Conservation (phyloP, 2,888 invertebrate genomes). For the Tillus elongatus region DNA sequence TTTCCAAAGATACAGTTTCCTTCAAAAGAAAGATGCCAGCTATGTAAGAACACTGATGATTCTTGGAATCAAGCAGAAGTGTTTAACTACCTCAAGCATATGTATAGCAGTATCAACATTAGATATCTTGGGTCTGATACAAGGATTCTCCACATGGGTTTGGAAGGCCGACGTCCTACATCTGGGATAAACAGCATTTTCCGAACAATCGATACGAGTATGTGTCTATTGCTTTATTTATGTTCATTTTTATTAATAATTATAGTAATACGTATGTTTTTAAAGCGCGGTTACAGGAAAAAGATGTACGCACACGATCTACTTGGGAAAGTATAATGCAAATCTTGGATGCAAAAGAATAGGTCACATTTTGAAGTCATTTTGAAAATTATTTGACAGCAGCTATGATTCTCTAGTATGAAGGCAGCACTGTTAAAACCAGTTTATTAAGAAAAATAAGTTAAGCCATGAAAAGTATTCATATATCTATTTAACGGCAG, state of each 20-base stretch:
- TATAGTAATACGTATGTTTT: constrained; percentile 54
- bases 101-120: constrained; percentile 45
- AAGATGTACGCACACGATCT: constrained; percentile 62
- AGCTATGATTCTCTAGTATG: too few relatives aligned
- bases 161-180: constrained; percentile 19
- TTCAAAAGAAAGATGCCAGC: constrained; percentile 52
- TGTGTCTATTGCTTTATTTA: constrained; percentile 36
- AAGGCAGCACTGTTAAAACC: too few relatives aligned
- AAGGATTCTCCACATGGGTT: constrained; percentile 32
- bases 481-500: too few relatives aligned
- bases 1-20: constrained; percentile 90
- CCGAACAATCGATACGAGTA: constrained; percentile 36
- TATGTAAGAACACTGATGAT: constrained; percentile 50
- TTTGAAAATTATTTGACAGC: too few relatives aligned
- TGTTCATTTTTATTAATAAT: constrained; percentile 58
- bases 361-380: too few relatives aligned
- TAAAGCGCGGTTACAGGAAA: constrained; percentile 63
- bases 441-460: too few relatives aligned
- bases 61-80: constrained; percentile 57
- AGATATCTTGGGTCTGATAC: constrained; percentile 43
- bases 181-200: constrained; percentile 25
- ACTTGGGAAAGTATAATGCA: constrained; percentile 63
- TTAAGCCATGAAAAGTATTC: too few relatives aligned
- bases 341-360: too few relatives aligned
- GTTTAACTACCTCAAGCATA: constrained; percentile 50